Base-by-base conservation (phyloP, 2,888 invertebrate genomes). In the Glyphotaelius pellucidus region DNA sequence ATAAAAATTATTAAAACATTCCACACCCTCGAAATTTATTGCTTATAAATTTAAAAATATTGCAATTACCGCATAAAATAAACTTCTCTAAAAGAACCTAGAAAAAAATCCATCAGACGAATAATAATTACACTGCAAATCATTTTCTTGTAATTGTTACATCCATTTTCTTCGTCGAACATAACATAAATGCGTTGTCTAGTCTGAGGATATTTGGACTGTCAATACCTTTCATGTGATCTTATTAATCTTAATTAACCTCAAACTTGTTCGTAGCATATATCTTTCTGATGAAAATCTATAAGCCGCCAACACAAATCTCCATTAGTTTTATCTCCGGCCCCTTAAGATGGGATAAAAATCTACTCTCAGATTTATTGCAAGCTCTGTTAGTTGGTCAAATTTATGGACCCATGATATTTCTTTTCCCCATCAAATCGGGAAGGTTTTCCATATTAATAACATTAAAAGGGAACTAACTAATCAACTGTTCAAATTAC, bases 201-300 rank as follows among this genome's bases (percentile, higher is more conserved):
- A 67, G 9, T n/a, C 25, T 67, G 7, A 67, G 9, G 2, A 7
- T 67, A 7, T 67, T 67, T 67, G 9, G 9, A n/a, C 5, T 67
- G 25, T 67, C 67, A 67, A 67, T 67, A 67, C 25, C 67, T 67
- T 67, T 67, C 25, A 25, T 2, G 25, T n/a, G n/a, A n/a, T 25
- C 2, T 25, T 25, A 67, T 5, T n/a, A 67, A 25, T n/a, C n/a
- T n/a, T n/a, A n/a, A n/a, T n/a, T n/a, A n/a, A 25, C 9, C 7
- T 67, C 67, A 67, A 25, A 67, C 67, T 67, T n/a, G 67, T 25
- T n/a, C 42, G 25, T n/a, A 35, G 52, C 35, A 91, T 91, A 52
- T 89, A 91, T 89, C 31, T 19, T 32, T 84, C 38, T 52, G 91
- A 91, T 91, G 89, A 89, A 89, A 84, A 89, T 89, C 90, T 84